Percentiles rank a stretch among this genome's conserved stretches.
Evolutionary conservation across 2,113 vertebrate species (phyloP).

Genomic region (Corvus hawaiiensis): DNA sequence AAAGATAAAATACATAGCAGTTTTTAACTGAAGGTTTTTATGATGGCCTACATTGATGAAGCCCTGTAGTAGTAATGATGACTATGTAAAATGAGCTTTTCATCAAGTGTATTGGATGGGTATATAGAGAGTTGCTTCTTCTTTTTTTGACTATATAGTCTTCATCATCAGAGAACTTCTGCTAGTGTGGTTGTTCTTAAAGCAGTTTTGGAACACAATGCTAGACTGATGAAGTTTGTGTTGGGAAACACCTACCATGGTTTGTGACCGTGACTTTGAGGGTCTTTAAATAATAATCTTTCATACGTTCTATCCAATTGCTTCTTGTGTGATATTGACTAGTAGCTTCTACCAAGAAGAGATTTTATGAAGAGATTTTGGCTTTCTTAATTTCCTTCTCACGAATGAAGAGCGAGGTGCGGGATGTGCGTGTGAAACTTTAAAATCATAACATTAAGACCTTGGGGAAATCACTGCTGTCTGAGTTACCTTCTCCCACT

Average conservation of each 20-base stretch:
- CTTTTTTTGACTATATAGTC: neutral
- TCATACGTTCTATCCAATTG: neutral
- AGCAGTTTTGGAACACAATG: neutral
- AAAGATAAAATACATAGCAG: neutral
- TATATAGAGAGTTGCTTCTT: neutral
- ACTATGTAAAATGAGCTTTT: neutral
- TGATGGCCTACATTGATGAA: neutral
- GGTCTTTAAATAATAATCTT: neutral
- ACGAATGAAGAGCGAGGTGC: neutral
- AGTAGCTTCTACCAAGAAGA: neutral
- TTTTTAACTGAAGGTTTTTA: neutral
- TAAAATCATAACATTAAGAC: neutral
- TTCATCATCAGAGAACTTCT: neutral
- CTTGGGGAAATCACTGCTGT: neutral
- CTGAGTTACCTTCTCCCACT: neutral
- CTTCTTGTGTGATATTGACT: neutral
- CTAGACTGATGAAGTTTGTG: neutral
- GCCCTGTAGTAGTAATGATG: neutral
- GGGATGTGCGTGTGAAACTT: neutral
- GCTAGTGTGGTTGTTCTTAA: neutral
- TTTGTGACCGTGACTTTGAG: neutral
- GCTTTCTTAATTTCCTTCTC: neutral
- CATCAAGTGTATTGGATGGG: neutral
- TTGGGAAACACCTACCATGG: neutral
- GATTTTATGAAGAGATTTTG: neutral